Evolutionary conservation across 2,113 vertebrate genomes (phyloP).

Genomic region (Cyanistes caeruleus): DNA sequence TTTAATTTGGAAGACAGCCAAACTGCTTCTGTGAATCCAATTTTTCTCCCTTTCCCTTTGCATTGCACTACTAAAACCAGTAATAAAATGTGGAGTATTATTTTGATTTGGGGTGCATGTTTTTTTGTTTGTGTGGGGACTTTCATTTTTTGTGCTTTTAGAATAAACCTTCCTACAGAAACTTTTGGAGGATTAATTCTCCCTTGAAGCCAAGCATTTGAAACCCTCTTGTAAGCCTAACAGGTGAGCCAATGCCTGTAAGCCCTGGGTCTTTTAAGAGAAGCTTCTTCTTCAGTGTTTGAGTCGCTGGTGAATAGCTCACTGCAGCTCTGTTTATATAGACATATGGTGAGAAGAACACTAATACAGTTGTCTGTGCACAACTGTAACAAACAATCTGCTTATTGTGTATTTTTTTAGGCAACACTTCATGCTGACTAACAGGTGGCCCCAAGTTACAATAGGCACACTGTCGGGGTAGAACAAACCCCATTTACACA

Average conservation of each 20-base stretch:
- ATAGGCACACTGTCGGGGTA: conserved; percentile 31
- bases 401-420: conserved; percentile 64
- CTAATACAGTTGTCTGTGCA: conserved; percentile 71
- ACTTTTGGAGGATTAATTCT: conserved; percentile 14
- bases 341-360: conserved; percentile 63
- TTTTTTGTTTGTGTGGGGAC: neutral
- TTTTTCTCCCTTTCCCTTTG: neutral
- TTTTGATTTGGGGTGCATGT: neutral
- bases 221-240: conserved; percentile 14
- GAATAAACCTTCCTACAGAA: neutral
- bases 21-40: neutral
- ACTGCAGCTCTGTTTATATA: conserved; percentile 41
- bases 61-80: neutral
- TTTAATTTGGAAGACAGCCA: neutral
- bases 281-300: conserved; percentile 60
- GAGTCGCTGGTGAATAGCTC: conserved; percentile 49
- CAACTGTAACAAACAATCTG: conserved; percentile 74
- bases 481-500: conserved; percentile 48
- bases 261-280: conserved; percentile 36
- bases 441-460: conserved; percentile 67
- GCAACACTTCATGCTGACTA: conserved; percentile 56
- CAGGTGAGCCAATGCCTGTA: conserved; percentile 53
- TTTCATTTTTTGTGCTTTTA: neutral
- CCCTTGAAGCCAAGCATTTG: conserved; percentile 30
- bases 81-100: neutral